These are phyloP conservation scores for Caenorhabditis sinica DNA, from an alignment of 2,888 invertebrate genomes.

Conservation along the genomic window DNA sequence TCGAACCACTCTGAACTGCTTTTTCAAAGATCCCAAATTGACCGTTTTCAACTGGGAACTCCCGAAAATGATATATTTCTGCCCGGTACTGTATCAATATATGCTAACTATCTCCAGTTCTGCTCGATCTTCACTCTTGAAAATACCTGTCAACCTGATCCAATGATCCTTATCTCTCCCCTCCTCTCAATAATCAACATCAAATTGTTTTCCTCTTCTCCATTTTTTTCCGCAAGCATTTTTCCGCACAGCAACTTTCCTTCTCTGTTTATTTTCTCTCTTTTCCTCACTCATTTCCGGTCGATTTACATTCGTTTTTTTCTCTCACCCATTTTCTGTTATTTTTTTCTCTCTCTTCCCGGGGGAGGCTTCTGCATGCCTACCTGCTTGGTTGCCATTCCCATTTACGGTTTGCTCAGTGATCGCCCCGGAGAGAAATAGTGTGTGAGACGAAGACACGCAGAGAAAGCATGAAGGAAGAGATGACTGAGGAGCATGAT, in stretches of 20 bases:
- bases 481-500: background rate
- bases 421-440: constrained; percentile 13
- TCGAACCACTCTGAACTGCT: too few species aligned
- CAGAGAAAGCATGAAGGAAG: constrained; percentile 31
- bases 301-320: constrained; percentile 55
- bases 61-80: too few species aligned
- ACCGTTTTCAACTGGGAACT: too few species aligned
- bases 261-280: background rate
- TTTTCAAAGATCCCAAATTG: too few species aligned
- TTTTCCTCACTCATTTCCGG: constrained; percentile 46
- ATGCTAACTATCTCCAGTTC: too few species aligned
- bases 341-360: constrained; percentile 11
- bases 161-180: constrained; percentile 9
- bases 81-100: too few species aligned
- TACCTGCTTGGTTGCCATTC: constrained; percentile 15
- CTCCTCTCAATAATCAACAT: constrained; percentile 34
- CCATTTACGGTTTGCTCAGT: constrained; percentile 49
- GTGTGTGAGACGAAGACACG: constrained; percentile 27
- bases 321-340: constrained; percentile 3
- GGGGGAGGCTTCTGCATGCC: background rate
- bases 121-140: background rate
- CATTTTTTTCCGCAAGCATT: constrained; percentile 30
- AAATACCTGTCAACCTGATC: constrained; percentile 14
- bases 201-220: constrained; percentile 32
- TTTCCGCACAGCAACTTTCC: constrained; percentile 43